Evolutionary conservation across 2,888 invertebrate species (phyloP).

Genomic region (Tenthredo notha): DNA sequence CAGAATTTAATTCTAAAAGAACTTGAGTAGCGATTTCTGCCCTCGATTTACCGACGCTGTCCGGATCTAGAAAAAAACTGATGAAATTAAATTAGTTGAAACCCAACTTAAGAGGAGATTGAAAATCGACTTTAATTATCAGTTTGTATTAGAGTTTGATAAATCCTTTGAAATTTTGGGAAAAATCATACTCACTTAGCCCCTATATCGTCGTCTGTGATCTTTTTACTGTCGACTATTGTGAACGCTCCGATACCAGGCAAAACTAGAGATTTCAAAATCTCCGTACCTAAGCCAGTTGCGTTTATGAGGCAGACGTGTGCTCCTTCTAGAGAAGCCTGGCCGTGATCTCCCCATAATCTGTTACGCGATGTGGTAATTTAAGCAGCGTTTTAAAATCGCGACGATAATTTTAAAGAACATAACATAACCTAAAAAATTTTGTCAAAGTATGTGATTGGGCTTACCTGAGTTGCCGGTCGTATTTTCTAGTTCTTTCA

Average conservation of each 20-base stretch:
- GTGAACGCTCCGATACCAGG: conserved; percentile 97
- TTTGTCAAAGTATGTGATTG: not conserved
- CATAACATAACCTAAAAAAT: conserved; percentile 45
- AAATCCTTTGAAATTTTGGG: conserved; percentile 8
- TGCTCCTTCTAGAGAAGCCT: conserved; percentile 91
- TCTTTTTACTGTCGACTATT: conserved; percentile 93
- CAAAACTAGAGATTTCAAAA: conserved; percentile 95
- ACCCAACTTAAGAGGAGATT: not conserved
- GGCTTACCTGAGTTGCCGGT: conserved; percentile 84
- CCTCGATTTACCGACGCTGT: conserved; percentile 90
- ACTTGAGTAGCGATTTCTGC: conserved; percentile 91
- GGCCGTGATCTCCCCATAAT: conserved; percentile 99
- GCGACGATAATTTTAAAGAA: not conserved
- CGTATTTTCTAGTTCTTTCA: conserved; percentile 89
- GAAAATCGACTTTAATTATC: conserved; percentile 30
- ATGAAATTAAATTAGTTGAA: conserved; percentile 59
- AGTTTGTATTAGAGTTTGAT: not conserved
- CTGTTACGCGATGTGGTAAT: conserved; percentile 77
- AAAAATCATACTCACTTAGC: conserved; percentile 86
- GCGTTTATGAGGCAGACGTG: conserved; percentile 97
- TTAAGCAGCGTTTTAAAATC: conserved; percentile 8
- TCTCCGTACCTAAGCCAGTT: conserved; percentile 95
- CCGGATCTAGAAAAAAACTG: conserved; percentile 94
- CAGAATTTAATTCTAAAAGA: conserved; percentile 93
- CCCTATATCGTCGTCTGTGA: conserved; percentile 95